These are phyloP conservation scores for Triplophysa yarkandensis DNA, from an alignment of 2,797 vertebrate genomes.

Conservation along the genomic window DNA sequence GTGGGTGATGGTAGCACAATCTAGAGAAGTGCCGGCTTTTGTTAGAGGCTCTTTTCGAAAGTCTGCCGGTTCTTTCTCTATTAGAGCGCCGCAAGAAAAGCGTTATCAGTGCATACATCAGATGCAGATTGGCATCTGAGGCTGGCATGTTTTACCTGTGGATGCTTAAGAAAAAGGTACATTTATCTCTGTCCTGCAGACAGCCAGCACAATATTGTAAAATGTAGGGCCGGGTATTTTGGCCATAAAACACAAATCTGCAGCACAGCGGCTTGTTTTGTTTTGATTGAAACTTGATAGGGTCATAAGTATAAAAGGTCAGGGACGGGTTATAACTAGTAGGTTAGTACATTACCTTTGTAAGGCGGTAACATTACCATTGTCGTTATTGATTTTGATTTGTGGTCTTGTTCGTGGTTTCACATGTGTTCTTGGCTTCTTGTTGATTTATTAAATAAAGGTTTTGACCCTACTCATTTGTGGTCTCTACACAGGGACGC, in stretches of 20 bases:
- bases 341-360: not conserved
- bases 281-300: constrained; percentile 1
- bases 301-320: not conserved
- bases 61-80: constrained; percentile 23
- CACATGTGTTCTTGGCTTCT: too few species aligned
- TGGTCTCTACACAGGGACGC: too few species aligned
- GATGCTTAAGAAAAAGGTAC: constrained; percentile 42
- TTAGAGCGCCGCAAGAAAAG: constrained; percentile 25
- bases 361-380: too few species aligned
- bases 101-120: constrained; percentile 58
- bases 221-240: constrained; percentile 56
- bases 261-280: not conserved
- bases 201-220: constrained; percentile 51
- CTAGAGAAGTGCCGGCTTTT: constrained; percentile 37
- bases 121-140: constrained; percentile 56
- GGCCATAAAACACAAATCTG: not conserved
- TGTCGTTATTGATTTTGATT: too few species aligned
- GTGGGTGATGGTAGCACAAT: constrained; percentile 52
- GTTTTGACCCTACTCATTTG: too few species aligned
- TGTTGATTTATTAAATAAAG: too few species aligned
- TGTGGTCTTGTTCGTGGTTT: too few species aligned
- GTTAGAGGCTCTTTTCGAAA: constrained; percentile 37
- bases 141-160: constrained; percentile 14
- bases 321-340: not conserved
- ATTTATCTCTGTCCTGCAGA: constrained; percentile 56